These are phyloP conservation scores for Chrysocyon brachyurus DNA, from an alignment of 2,797 vertebrate genomes.

Conservation along the genomic window DNA sequence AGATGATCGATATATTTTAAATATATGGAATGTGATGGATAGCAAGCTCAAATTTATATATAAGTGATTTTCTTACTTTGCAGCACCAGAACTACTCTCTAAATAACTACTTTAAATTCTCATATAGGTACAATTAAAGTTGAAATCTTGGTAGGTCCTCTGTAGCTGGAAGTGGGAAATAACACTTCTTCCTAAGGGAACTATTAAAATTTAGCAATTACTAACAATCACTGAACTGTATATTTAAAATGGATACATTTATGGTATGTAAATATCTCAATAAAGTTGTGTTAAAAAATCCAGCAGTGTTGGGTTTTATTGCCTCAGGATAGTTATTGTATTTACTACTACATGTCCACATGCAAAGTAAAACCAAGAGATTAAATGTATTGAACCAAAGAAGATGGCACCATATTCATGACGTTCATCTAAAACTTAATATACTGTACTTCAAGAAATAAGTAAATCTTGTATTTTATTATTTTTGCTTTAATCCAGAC, in stretches of 20 bases:
- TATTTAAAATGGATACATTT: conserved; percentile 26
- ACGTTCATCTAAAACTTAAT: not conserved
- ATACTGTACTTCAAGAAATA: not conserved
- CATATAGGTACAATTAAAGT: not conserved
- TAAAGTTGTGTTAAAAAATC: not conserved
- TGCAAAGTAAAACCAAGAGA: not conserved
- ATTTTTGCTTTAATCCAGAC: not conserved
- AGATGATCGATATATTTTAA: not conserved
- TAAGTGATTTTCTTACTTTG: conserved; percentile 38
- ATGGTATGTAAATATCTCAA: conserved; percentile 22
- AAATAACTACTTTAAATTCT: conserved; percentile 37
- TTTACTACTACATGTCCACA: not conserved
- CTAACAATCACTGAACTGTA: not conserved
- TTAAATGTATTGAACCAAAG: not conserved
- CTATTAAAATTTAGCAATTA: conserved; percentile 21
- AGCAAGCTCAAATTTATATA: conserved; percentile 12
- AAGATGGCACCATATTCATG: not conserved
- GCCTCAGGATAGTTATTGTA: not conserved
- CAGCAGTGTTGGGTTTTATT: conserved; percentile 8
- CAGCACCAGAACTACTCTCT: not conserved
- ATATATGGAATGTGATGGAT: conserved; percentile 3
- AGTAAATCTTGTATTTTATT: not conserved
- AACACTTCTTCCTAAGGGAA: conserved; percentile 30
- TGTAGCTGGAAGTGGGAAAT: conserved; percentile 9
- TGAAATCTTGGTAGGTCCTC: not conserved